These are phyloP conservation scores for Mesembrinibis cayennensis DNA, from an alignment of 2,113 vertebrate genomes.

Conservation along the genomic window DNA sequence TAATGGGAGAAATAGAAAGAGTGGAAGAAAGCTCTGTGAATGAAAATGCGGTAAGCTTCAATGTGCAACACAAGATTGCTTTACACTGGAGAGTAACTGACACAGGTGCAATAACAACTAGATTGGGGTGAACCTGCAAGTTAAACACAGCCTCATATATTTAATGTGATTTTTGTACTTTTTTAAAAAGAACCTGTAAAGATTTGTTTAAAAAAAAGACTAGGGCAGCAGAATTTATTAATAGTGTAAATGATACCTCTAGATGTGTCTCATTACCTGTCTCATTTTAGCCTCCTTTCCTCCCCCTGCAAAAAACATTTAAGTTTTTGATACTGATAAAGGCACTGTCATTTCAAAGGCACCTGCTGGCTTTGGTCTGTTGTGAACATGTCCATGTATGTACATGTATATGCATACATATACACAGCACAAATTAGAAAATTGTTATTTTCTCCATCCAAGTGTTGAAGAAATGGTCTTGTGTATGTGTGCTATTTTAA, in stretches of 20 bases:
- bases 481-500: background rate
- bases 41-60: background rate
- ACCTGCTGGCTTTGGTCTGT: background rate
- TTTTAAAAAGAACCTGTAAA: background rate
- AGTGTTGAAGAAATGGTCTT: background rate
- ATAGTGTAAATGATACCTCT: background rate
- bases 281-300: background rate
- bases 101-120: background rate
- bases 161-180: background rate
- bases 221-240: background rate
- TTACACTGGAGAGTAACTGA: background rate
- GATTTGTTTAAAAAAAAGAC: background rate
- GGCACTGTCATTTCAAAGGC: background rate
- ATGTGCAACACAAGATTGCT: background rate
- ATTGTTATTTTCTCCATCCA: background rate
- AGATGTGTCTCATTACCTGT: background rate
- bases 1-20: background rate
- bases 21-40: background rate
- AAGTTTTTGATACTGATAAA: background rate
- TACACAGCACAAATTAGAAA: background rate
- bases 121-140: background rate
- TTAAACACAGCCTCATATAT: background rate
- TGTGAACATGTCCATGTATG: background rate
- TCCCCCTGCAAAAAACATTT: fast-evolving
- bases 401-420: background rate